Base-by-base conservation (phyloP, 2,888 invertebrate species). In the Syrista parreyssii region DNA sequence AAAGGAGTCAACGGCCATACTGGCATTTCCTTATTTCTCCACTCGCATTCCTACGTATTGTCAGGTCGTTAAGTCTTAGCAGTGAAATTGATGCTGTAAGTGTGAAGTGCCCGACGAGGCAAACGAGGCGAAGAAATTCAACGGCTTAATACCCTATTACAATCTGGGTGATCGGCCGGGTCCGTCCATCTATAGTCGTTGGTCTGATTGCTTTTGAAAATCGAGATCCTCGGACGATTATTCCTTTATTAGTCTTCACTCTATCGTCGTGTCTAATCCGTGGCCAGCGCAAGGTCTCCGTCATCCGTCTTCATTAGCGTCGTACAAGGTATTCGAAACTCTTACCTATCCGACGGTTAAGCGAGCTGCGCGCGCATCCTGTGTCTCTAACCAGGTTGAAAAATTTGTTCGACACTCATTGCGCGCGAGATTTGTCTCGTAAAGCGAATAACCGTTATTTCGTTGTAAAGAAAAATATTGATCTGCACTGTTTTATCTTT, bases 31-130 rank as follows among this genome's bases (percentile, higher is more conserved):
- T 83, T 82, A 80, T 84, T 84, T 82, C 80, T 78, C 55, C 55
- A 81, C 79, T 83, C 82, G 81, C 83, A 84, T 84, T 82, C 85
- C 81, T 77, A 72, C 75, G 79, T 82, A 82, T 84, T 84, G 81
- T 80, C 77, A 74, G 81, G 79, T 84, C 81, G 84, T 84, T 84
- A 82, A 82, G 79, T 75, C 76, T 81, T 74, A 23, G 32, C 33
- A 31, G 71, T 31, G 55, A 33, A 33, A 71, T 31, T 32, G 71
- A 71, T 32, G 71, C 32, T 34, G 71, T 31, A 71, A 71, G 71
- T 31, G 71, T 32, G 71, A 71, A 71, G 71, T 9, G 30, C 3
- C 3, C 71, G 71, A 33, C 3, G 71, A 71, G 23, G 71, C 32
- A 23, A 55, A 55, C 55, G 23, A 55, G 55, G 55, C 55, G 55